A percentile compares a stretch with the other conserved stretches of the same genome.
Conservation (phyloP, 2,113 vertebrate species). For the Salvelinus namaycush region DNA sequence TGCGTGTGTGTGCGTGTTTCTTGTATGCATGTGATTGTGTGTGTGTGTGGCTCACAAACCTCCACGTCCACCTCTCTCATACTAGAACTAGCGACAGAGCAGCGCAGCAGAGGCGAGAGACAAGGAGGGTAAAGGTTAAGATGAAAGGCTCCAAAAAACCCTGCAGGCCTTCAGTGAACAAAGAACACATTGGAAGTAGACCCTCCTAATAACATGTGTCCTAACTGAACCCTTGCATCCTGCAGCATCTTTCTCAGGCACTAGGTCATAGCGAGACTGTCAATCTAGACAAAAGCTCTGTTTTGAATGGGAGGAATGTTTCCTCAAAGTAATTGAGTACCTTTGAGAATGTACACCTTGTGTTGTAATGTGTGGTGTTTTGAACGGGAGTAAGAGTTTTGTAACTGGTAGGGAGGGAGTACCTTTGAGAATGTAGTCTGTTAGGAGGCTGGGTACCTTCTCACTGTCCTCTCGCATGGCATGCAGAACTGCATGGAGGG, state of each 20-base stretch:
- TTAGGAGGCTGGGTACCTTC: slow-evolving; percentile 93
- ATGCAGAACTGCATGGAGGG: slow-evolving; percentile 78
- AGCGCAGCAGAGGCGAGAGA: slow-evolving; percentile 80
- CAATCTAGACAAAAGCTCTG: too few species aligned
- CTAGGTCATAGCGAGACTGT: slow-evolving; percentile 1
- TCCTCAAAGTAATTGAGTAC: too few species aligned
- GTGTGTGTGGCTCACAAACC: slow-evolving; percentile 80
- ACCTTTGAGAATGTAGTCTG: slow-evolving; percentile 99
- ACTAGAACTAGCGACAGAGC: slow-evolving; percentile 85
- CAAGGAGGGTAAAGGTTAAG: slow-evolving; percentile 67
- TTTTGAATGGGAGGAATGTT: too few species aligned
- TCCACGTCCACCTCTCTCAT: slow-evolving; percentile 83
- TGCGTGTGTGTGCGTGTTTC: neutral
- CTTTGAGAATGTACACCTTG: too few species aligned
- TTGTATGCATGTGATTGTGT: slow-evolving; percentile 8
- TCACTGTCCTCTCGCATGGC: slow-evolving; percentile 98
- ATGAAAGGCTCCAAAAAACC: slow-evolving; percentile 19
- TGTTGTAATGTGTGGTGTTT: too few species aligned
- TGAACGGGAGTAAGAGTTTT: neutral
- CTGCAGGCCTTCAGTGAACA: too few species aligned
- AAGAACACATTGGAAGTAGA: too few species aligned
- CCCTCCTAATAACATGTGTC: too few species aligned
- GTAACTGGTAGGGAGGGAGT: slow-evolving; percentile 23
- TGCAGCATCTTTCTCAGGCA: slow-evolving; percentile 1
- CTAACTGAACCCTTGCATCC: too few species aligned